Evolutionary conservation across 2,888 invertebrate genomes (phyloP).

Genomic region (Schizaphis graminum): DNA sequence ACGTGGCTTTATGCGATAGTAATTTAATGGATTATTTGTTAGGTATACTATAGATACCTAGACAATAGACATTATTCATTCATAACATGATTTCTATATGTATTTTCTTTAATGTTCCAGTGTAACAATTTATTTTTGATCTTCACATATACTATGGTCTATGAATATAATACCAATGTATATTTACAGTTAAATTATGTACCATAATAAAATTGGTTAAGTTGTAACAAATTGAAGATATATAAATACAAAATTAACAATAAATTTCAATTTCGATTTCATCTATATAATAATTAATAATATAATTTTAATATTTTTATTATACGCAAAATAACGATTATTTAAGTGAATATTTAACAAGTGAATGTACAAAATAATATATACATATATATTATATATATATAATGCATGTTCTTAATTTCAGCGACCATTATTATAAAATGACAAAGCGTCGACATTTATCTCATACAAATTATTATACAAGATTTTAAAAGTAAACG

Average conservation of each 20-base stretch:
- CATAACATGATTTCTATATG: not conserved
- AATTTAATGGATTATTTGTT: not conserved
- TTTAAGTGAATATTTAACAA: conserved; percentile 52
- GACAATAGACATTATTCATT: not conserved
- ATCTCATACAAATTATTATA: conserved; percentile 2
- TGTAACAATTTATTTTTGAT: not conserved
- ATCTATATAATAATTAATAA: conserved; percentile 30
- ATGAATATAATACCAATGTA: conserved; percentile 7
- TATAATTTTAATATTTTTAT: conserved; percentile 8
- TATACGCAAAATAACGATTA: conserved; percentile 45
- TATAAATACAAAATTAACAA: conserved; percentile 5
- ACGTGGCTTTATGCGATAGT: too few species aligned
- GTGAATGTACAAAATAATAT: conserved; percentile 34
- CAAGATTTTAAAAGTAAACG: conserved; percentile 25
- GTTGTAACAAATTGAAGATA: conserved; percentile 39
- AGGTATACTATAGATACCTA: not conserved
- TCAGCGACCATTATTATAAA: conserved; percentile 15
- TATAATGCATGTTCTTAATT: not conserved
- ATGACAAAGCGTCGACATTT: not conserved
- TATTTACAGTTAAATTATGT: not conserved
- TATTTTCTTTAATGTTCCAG: not conserved
- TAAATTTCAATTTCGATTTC: conserved; percentile 36
- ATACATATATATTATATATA: not conserved
- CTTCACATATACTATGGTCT: not conserved
- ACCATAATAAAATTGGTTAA: not conserved